These are phyloP conservation scores for Drosophila siamana DNA, from an alignment of 2,888 invertebrate genomes.

Conservation along the genomic window DNA sequence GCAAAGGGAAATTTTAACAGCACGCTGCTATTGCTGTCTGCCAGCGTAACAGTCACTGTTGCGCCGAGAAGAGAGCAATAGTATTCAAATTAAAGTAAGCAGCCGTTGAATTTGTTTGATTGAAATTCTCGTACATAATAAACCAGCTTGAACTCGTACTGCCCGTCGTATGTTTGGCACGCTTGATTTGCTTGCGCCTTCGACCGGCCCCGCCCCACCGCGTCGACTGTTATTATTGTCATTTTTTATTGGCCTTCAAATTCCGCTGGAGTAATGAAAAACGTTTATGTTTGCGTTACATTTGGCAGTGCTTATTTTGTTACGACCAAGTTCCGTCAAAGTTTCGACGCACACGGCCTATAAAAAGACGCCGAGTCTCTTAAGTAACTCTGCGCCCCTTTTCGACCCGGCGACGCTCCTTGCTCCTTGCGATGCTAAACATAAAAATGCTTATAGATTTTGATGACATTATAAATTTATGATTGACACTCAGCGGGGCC, in stretches of 20 bases:
- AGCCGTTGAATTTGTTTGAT: slow-evolving; percentile 31
- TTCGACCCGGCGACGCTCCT: background rate
- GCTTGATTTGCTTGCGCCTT: slow-evolving; percentile 29
- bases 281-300: slow-evolving; percentile 69
- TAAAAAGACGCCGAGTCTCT: slow-evolving; percentile 44
- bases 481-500: slow-evolving; percentile 39
- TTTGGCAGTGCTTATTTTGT: slow-evolving; percentile 47
- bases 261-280: slow-evolving; percentile 72
- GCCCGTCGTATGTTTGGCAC: slow-evolving; percentile 8
- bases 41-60: slow-evolving; percentile 6
- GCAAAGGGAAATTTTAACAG: slow-evolving; percentile 61
- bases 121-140: slow-evolving; percentile 38
- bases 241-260: slow-evolving; percentile 70
- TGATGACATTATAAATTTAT: slow-evolving; percentile 70
- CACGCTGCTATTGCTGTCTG: background rate
- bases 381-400: slow-evolving; percentile 39
- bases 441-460: slow-evolving; percentile 64
- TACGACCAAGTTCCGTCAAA: slow-evolving; percentile 58
- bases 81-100: slow-evolving; percentile 36
- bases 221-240: slow-evolving; percentile 57
- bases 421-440: slow-evolving; percentile 19
- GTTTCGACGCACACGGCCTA: slow-evolving; percentile 56
- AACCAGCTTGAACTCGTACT: slow-evolving; percentile 11
- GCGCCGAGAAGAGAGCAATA: slow-evolving; percentile 3
- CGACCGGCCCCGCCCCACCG: background rate